Evolutionary conservation across 2,113 vertebrate species (phyloP).

Genomic region (Dascyllus trimaculatus): DNA sequence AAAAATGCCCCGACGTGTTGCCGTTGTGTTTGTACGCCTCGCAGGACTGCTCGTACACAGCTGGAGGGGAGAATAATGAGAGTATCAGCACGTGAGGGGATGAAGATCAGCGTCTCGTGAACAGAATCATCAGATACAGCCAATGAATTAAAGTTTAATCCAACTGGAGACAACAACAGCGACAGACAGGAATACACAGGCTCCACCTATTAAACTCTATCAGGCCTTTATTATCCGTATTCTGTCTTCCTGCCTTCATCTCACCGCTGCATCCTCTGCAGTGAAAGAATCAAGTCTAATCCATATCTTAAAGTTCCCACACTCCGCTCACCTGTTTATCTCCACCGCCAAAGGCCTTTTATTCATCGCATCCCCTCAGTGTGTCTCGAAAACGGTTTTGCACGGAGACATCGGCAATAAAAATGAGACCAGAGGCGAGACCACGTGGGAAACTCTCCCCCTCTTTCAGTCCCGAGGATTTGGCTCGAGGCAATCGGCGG

Average conservation of each 20-base stretch:
- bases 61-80: conserved; percentile 48
- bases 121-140: not conserved
- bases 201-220: conserved; percentile 22
- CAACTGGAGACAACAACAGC: conserved; percentile 2
- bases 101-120: not conserved
- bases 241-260: conserved; percentile 1
- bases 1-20: conserved; percentile 87
- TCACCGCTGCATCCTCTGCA: conserved; percentile 20
- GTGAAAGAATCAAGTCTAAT: conserved; percentile 28
- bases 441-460: conserved; percentile 25
- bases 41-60: conserved; percentile 89
- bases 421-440: conserved; percentile 17
- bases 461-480: conserved; percentile 16
- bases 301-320: conserved; percentile 50
- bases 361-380: conserved; percentile 21
- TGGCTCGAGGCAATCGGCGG: not conserved
- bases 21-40: conserved; percentile 91
- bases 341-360: conserved; percentile 19
- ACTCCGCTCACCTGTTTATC: conserved; percentile 40
- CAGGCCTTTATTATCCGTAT: conserved; percentile 5
- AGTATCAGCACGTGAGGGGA: conserved; percentile 5
- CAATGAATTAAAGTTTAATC: conserved; percentile 28
- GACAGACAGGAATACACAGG: conserved; percentile 34
- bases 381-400: conserved; percentile 14
- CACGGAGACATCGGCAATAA: conserved; percentile 28